phyloP scores from a whole-genome alignment of 2,113 vertebrate genomes.

The Pongo abelii region DNA sequence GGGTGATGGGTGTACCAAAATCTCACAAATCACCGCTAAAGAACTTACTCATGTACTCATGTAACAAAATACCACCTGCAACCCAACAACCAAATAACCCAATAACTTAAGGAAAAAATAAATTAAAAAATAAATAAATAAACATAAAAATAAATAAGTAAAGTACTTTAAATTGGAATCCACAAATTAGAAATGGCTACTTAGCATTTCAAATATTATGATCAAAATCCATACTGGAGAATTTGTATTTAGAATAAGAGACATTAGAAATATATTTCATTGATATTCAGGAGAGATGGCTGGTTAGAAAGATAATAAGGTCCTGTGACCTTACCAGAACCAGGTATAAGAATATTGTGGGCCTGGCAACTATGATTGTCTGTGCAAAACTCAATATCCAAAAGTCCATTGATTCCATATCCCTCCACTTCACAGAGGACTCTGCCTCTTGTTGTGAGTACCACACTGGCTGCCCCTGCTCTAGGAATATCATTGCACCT shows the following conservation, averaged over 20 bases:
- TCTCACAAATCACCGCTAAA: too few relatives aligned
- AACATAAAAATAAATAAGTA: neutral
- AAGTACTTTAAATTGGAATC: neutral
- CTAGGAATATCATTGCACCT: neutral
- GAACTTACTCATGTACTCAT: too few relatives aligned
- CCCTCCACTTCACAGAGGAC: neutral
- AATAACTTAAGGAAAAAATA: too few relatives aligned
- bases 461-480: neutral
- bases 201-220: constrained; percentile 27
- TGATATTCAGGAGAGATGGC: neutral
- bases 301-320: neutral
- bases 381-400: neutral
- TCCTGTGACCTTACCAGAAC: neutral
- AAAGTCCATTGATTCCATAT: neutral
- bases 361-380: neutral
- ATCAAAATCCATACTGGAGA: neutral
- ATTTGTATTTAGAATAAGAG: constrained; percentile 8
- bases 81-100: too few relatives aligned
- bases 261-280: neutral
- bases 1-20: too few relatives aligned
- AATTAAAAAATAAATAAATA: too few relatives aligned
- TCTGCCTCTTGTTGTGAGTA: neutral
- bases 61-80: too few relatives aligned
- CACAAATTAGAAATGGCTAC: neutral
- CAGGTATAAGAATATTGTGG: neutral